A percentile compares a stretch with the other conserved stretches of the same genome.
Evolutionary conservation across 2,797 vertebrate genomes (phyloP).

Genomic region (Melanotaenia maccullochi): DNA sequence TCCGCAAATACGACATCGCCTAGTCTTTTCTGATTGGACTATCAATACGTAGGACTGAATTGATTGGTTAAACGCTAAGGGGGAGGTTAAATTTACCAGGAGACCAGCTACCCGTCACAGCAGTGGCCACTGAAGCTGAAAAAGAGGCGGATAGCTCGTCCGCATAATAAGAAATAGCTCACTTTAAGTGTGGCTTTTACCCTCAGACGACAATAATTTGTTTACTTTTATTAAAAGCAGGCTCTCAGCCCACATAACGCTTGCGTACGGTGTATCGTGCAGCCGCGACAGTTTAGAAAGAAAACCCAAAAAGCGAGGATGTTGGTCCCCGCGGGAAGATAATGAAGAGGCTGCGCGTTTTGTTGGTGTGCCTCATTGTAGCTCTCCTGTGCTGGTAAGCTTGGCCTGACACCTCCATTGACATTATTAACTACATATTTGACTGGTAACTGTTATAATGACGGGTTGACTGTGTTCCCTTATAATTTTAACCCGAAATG

Average conservation of each 20-base stretch:
- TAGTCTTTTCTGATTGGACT: constrained; percentile 59
- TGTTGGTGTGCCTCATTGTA: constrained; percentile 86
- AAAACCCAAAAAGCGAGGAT: constrained; percentile 84
- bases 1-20: background rate
- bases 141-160: constrained; percentile 25
- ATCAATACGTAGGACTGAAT: background rate
- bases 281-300: constrained; percentile 55
- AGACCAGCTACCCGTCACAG: constrained; percentile 36
- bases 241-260: background rate
- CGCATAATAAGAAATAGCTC: constrained; percentile 54
- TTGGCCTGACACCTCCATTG: constrained; percentile 4
- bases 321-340: constrained; percentile 90
- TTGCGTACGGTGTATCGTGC: constrained; percentile 34
- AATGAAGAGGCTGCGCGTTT: constrained; percentile 88
- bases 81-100: constrained; percentile 45
- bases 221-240: constrained; percentile 5
- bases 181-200: constrained; percentile 34
- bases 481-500: background rate
- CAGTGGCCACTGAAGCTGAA: constrained; percentile 51
- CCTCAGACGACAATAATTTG: background rate
- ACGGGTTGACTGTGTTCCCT: background rate
- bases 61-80: constrained; percentile 60
- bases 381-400: constrained; percentile 88
- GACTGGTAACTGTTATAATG: background rate
- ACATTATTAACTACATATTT: background rate